Evolutionary conservation across 2,888 invertebrate species (phyloP).

Genomic region (Lasioglossum figueresi): DNA sequence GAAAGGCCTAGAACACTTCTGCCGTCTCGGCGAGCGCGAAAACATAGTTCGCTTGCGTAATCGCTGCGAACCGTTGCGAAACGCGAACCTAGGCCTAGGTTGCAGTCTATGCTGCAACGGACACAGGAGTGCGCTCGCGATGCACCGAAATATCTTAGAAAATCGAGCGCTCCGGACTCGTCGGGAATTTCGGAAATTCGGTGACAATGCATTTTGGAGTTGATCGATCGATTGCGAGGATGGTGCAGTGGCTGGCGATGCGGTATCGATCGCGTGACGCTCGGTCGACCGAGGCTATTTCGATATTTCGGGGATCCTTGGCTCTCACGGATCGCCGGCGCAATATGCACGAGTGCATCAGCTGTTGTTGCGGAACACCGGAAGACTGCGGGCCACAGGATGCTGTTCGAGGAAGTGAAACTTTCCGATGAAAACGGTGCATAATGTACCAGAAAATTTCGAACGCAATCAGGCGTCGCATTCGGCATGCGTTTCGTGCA

Average conservation of each 20-base stretch:
- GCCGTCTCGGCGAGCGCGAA: neutral
- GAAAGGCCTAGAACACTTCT: slow-evolving; percentile 14
- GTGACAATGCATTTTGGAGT: neutral
- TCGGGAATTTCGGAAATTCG: neutral
- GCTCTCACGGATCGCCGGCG: neutral
- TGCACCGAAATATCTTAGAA: neutral
- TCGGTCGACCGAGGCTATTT: neutral
- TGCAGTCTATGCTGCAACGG: neutral
- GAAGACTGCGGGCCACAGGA: slow-evolving; percentile 7
- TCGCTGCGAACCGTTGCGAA: slow-evolving; percentile 3
- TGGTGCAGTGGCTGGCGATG: neutral
- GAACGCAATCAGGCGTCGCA: neutral
- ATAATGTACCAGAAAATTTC: neutral
- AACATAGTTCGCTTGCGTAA: slow-evolving; percentile 7
- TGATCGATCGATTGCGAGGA: neutral
- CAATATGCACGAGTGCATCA: neutral
- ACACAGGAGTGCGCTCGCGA: neutral
- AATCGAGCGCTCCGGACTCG: neutral
- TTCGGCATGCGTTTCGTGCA: neutral
- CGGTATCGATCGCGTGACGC: neutral
- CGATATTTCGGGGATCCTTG: neutral
- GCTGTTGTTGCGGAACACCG: slow-evolving; percentile 10
- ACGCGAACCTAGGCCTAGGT: slow-evolving; percentile 8
- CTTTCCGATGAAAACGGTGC: neutral
- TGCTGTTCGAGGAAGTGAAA: slow-evolving; percentile 5